Percentiles rank a stretch among this genome's conserved stretches.
These are phyloP conservation scores for Prochilodus magdalenae DNA, from an alignment of 2,113 vertebrate species.

Conservation along the genomic window DNA sequence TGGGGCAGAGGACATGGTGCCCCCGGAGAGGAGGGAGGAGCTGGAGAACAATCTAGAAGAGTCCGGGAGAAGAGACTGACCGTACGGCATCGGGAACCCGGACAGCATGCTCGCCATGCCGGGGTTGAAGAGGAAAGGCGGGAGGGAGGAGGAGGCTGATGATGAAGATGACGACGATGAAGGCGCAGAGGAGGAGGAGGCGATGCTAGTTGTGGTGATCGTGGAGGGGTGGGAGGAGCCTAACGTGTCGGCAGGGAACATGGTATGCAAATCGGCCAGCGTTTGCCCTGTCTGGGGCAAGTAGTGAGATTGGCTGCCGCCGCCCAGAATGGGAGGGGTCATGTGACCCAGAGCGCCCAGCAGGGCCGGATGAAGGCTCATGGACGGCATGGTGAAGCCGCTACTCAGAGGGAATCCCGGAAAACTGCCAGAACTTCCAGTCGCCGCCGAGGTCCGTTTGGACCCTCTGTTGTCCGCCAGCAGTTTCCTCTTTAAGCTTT, in stretches of 20 bases:
- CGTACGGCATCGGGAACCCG: constrained; percentile 88
- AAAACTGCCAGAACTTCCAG: constrained; percentile 68
- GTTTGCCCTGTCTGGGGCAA: constrained; percentile 89
- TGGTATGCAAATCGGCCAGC: constrained; percentile 89
- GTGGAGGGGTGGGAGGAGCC: constrained; percentile 81
- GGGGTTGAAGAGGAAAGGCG: constrained; percentile 92
- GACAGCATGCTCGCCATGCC: constrained; percentile 88
- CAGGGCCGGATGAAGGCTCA: constrained; percentile 90
- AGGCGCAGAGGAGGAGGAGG: constrained; percentile 81
- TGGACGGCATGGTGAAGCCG: constrained; percentile 85
- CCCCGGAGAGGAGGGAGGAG: constrained; percentile 74
- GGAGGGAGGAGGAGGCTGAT: constrained; percentile 84
- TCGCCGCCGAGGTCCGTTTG: constrained; percentile 76
- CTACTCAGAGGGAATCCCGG: constrained; percentile 84
- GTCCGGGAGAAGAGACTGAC: constrained; percentile 89
- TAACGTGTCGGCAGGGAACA: constrained; percentile 88
- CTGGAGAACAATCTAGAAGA: constrained; percentile 73
- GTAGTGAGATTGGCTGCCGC: constrained; percentile 83
- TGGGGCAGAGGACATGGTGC: constrained; percentile 78
- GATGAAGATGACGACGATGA: constrained; percentile 85
- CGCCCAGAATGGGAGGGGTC: constrained; percentile 88
- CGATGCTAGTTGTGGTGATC: constrained; percentile 82
- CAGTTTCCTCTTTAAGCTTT: constrained; percentile 54
- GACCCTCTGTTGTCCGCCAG: constrained; percentile 43
- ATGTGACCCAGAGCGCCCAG: constrained; percentile 87